Evolutionary conservation across 2,888 invertebrate species (phyloP), one percentile per base, ranked within the genome.

Genomic region (Idaea biselata): DNA sequence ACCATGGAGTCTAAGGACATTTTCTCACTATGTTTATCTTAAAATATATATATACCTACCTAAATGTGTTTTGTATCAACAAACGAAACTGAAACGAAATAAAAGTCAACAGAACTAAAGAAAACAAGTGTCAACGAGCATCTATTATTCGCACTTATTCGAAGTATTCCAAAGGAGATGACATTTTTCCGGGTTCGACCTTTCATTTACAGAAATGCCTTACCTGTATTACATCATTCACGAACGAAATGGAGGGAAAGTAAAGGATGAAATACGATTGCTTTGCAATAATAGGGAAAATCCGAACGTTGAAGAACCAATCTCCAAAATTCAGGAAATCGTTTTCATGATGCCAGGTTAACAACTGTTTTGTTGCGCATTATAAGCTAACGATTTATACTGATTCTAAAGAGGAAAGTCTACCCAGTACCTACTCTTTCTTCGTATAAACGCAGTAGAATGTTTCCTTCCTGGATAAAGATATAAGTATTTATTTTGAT

Each of bases 251-350:
- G 66, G 65, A 58, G 68, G 64, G 68, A 70, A 66, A 69, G 72
- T 65, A 72, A 70, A 68, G 68, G 70, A 70, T 72, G 70, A 72
- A 70, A 72, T 70, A 70, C 68, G 68, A 70, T 72, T 72, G 66
- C 68, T 68, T 65, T 61, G 63, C 62, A 70, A 70, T 70, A 70
- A 69, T 67, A 68, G 65, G 60, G 66, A 65, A 67, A 68, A 68
- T 66, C 66, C 68, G 62, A 65, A 68, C 65, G 66, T 68, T 68
- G 66, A 68, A 70, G 64, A 65, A 65, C 64, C 68, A 67, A 70
- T 70, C 65, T 63, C 60, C 62, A 56, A 67, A 64, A 60, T 64
- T 68, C 65, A 63, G 68, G 62, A 68, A 71, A 69, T 66, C 63
- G 62, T 60, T 68, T 70, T 63, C 31, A 60, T 60, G 44, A 44